These are phyloP conservation scores for Varanus salvator DNA, from an alignment of 2,113 vertebrate genomes.

Conservation along the genomic window DNA sequence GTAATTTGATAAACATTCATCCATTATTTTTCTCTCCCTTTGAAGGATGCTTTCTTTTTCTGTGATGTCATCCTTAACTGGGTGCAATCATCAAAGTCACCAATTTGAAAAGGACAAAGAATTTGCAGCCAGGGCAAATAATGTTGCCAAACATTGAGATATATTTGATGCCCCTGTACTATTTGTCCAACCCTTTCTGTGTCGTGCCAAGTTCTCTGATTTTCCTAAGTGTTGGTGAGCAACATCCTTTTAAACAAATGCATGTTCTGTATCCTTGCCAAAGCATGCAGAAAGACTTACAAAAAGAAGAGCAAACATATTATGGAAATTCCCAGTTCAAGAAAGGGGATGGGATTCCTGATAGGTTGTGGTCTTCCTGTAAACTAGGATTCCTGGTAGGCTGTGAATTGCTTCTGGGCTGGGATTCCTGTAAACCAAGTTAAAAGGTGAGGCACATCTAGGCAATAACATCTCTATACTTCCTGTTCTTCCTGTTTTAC, in stretches of 20 bases:
- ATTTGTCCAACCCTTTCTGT: conserved; percentile 38
- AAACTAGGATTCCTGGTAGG: neutral
- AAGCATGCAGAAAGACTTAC: conserved; percentile 24
- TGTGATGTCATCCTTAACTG: neutral
- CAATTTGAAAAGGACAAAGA: neutral
- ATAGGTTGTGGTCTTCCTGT: neutral
- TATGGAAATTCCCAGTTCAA: conserved; percentile 41
- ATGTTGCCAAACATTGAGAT: neutral
- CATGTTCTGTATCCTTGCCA: conserved; percentile 54
- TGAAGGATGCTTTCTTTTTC: neutral
- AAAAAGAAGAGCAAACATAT: conserved; percentile 44
- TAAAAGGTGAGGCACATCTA: too few relatives aligned
- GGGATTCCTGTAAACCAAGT: too few relatives aligned
- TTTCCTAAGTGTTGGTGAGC: conserved; percentile 43
- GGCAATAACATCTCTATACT: neutral
- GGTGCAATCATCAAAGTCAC: neutral
- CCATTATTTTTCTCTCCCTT: too few relatives aligned
- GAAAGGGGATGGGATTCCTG: conserved; percentile 3
- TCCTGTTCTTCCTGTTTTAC: neutral
- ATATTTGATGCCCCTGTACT: neutral
- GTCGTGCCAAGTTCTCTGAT: conserved; percentile 32
- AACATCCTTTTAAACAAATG: conserved; percentile 61
- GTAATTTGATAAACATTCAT: neutral
- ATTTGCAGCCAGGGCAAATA: conserved; percentile 2
- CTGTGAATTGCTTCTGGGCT: too few relatives aligned